Base-by-base conservation (phyloP, 2,797 vertebrate genomes). In the Sebastes iracundus region DNA sequence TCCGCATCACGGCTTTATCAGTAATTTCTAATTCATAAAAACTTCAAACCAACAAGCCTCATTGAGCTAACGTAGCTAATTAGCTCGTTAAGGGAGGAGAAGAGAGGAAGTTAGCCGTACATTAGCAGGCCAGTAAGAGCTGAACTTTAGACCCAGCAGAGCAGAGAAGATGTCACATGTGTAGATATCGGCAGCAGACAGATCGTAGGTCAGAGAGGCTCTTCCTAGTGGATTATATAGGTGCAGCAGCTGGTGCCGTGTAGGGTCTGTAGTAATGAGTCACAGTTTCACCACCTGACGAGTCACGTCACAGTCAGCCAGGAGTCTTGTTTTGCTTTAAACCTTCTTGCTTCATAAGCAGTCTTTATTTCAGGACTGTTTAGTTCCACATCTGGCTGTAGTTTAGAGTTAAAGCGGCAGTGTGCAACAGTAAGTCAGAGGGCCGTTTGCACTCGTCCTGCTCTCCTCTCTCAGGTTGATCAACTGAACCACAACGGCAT, bases 81-180 rank as follows among this genome's bases (percentile, higher is more conserved):
- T 81, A 78, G 59, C 86, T 90, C 62, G 75, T 91, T 89, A 89
- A 84, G 78, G 77, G 60, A 72, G 77, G 80, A 67, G 72, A 77
- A 64, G 25, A 68, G 66, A 75, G 69, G 63, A 80, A 59, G 71
- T 72, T 64, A 63, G 63, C 53, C 11, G 77, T 56, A 66, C 72
- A 65, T 80, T 79, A 83, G 77, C 62, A 20, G 52, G 42, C 42
- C 68, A 60, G 23, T 84, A 33, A 35, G 64, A 77, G 27, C 18
- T 67, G 68, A 83, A 66, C 68, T 64, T 32, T 25, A 75, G 68
- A 87, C 66, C 62, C 69, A 11, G 55, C 22, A 68, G 71, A 77
- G 74, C 71, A 56, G 71, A 72, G 49, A 62, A 22, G 30, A 18
- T 11, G 2, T 53, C 22, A 23, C 58, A 68, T 55, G 64, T 56